Base-by-base conservation (phyloP, 2,888 invertebrate species). In the Zele albiditarsus region DNA sequence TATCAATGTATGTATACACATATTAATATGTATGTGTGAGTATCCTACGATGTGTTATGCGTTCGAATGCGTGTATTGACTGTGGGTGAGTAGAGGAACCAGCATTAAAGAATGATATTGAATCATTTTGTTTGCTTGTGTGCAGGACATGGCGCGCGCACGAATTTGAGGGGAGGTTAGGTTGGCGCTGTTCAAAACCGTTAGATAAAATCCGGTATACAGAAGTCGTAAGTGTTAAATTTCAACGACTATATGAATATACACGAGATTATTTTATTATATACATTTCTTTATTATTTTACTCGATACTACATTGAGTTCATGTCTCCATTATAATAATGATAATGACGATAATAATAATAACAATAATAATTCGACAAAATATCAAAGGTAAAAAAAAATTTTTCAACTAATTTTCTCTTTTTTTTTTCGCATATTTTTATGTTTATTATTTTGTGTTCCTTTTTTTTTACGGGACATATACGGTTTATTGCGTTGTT, bases 121-220 rank as follows among this genome's bases (percentile, higher is more conserved):
- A 53, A 53, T 53, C 53, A 20, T 53, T 53, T 53, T 38, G 38
- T 38, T n/a, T 53, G 20, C 16, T 49, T 53, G 23, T 53, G 53
- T 53, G 16, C 4, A 53, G 49, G 53, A 53, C 20, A n/a, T 49
- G 49, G 20, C n/a, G 53, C 53, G 53, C 53, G 53, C 53, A 20
- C 53, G 3, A n/a, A 20, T 20, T 20, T 20, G 46, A n/a, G 20
- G 53, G 53, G 53, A 53, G 53, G 53, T 49, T 49, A 49, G 16
- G 49, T 53, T 53, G 53, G 20, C n/a, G n/a, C 6, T 53, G 8
- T n/a, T 53, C 53, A 53, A 53, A 53, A 53, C 53, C 53, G 53
- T 53, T 53, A 53, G 20, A 53, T 20, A 53, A 6, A 53, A 53
- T n/a, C 53, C 23, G 53, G 53, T 53, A 38, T 38, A 38, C 38